A percentile compares a stretch with the other conserved stretches of the same genome.
Evolutionary conservation across 2,888 invertebrate species (phyloP).

Genomic region (Phaedon cochleariae): DNA sequence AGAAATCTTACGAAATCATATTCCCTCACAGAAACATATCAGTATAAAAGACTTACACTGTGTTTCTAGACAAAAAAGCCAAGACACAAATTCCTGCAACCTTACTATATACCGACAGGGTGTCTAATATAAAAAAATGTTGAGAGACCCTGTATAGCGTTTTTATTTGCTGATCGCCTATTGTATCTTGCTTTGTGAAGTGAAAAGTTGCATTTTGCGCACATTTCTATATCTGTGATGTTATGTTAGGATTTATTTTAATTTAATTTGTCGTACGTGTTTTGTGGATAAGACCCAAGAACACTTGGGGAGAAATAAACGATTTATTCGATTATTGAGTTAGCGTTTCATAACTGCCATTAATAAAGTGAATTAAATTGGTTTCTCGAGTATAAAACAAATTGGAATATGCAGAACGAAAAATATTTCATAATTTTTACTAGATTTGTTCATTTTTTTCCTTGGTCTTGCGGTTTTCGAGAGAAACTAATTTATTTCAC

Average conservation of each 20-base stretch:
- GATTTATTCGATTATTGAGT: background rate
- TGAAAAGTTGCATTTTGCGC: conserved; percentile 26
- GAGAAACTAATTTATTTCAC: background rate
- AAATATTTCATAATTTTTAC: no score
- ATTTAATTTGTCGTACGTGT: conserved; percentile 36
- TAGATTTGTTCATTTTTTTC: no score
- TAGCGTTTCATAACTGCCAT: no score
- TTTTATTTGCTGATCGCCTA: background rate
- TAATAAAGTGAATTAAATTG: no score
- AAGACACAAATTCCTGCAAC: background rate
- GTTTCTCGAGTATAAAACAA: no score
- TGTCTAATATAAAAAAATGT: background rate
- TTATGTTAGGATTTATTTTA: conserved; percentile 42
- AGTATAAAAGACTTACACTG: background rate
- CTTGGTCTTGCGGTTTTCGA: no score
- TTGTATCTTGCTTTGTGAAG: background rate
- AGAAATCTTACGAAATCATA: background rate
- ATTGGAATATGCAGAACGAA: no score
- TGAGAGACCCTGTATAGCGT: no score
- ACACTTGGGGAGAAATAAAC: conserved; percentile 1
- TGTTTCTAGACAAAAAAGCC: background rate
- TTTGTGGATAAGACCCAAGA: conserved; percentile 18
- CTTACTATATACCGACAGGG: background rate
- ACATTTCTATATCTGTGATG: conserved; percentile 50
- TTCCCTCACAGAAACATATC: conserved; percentile 14